These are phyloP conservation scores for Diploptera punctata DNA, from an alignment of 2,888 invertebrate genomes.

Conservation along the genomic window DNA sequence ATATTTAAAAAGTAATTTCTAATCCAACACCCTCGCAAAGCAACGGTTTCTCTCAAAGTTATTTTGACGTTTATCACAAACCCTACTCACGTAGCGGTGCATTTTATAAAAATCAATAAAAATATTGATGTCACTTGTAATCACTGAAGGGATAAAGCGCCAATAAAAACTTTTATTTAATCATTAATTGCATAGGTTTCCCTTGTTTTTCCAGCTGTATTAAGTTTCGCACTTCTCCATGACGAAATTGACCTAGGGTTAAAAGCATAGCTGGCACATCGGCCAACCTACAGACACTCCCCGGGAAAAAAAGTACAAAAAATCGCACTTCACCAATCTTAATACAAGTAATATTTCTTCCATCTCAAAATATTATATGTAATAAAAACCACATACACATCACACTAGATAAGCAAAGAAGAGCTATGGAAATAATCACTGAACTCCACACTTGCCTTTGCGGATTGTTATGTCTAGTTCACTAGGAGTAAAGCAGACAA, in stretches of 20 bases:
- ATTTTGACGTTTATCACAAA: no score
- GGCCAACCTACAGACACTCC: slow-evolving; percentile 24
- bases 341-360: slow-evolving; percentile 12
- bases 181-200: no score
- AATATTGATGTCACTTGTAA: no score
- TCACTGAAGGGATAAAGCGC: no score
- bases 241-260: background rate
- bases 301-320: slow-evolving; percentile 29
- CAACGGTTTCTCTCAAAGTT: no score
- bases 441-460: slow-evolving; percentile 39
- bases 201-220: background rate
- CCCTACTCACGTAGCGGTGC: no score
- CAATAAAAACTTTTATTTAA: no score
- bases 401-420: slow-evolving; percentile 4
- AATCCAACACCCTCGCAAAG: no score
- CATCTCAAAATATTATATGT: slow-evolving; percentile 2
- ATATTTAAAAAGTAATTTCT: no score
- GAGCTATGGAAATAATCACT: background rate
- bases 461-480: slow-evolving; percentile 28
- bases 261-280: slow-evolving; percentile 13
- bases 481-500: slow-evolving; percentile 25
- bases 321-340: slow-evolving; percentile 15
- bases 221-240: background rate
- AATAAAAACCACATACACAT: background rate
- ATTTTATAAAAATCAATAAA: no score